Evolutionary conservation across 2,113 vertebrate genomes (phyloP).

Genomic region (Phocoena sinus): DNA sequence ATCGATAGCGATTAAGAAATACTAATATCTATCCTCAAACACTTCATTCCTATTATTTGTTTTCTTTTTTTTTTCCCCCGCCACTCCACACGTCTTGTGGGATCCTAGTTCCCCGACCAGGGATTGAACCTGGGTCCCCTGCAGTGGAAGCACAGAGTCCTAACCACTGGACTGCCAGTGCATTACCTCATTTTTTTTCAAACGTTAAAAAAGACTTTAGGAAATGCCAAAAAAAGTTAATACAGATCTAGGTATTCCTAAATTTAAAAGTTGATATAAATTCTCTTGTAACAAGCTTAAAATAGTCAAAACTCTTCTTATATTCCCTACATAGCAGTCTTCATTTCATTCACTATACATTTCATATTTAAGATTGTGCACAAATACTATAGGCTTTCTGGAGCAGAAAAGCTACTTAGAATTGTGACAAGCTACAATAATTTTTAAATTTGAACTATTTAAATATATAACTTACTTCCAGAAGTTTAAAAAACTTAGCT

Average conservation of each 20-base stretch:
- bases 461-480: not conserved
- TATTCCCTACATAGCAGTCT: not conserved
- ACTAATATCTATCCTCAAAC: not conserved
- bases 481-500: conserved; percentile 21
- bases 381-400: not conserved
- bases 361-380: not conserved
- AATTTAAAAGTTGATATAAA: not conserved
- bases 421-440: not conserved
- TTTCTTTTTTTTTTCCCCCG: not conserved
- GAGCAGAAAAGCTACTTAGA: not conserved
- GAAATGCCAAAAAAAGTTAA: not conserved
- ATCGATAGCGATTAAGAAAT: not conserved
- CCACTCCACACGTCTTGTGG: not conserved
- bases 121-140: not conserved
- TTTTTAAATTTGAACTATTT: conserved; percentile 6
- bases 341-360: not conserved
- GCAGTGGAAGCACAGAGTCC: not conserved
- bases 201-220: not conserved
- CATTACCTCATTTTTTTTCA: not conserved
- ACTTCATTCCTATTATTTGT: not conserved
- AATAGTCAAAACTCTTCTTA: not conserved
- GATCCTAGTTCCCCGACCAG: not conserved
- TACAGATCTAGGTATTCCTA: not conserved
- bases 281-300: not conserved
- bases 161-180: not conserved